phyloP scores from a whole-genome alignment of 2,113 vertebrate genomes.

The Clarias batrachus region DNA sequence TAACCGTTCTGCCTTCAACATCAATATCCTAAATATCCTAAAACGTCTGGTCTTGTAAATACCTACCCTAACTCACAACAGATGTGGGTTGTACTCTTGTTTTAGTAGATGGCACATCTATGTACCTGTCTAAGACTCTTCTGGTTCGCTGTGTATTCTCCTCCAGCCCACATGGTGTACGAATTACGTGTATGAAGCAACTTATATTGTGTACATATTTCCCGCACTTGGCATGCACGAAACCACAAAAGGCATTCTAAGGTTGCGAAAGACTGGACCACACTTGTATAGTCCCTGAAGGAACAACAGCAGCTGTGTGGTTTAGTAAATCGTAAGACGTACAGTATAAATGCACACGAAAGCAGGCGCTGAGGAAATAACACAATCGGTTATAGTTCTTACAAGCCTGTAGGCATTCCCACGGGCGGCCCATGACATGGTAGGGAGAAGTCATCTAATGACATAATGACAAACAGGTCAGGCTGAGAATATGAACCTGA shows the following conservation, averaged over 20 bases:
- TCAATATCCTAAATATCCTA: conserved; percentile 1
- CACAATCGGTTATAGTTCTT: not conserved
- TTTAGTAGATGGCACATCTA: conserved; percentile 28
- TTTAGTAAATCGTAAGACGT: conserved; percentile 33
- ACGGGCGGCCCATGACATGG: not conserved
- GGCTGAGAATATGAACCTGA: not conserved
- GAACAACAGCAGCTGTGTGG: conserved; percentile 29
- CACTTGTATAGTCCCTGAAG: conserved; percentile 31
- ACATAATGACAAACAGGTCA: conserved; percentile 15
- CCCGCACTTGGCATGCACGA: conserved; percentile 1
- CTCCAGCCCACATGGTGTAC: not conserved
- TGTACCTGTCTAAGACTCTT: conserved; percentile 13
- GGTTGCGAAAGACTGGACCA: conserved; percentile 29
- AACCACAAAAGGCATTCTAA: conserved; percentile 10
- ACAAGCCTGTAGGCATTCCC: not conserved
- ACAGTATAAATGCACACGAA: conserved; percentile 18
- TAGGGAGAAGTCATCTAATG: conserved; percentile 1
- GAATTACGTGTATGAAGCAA: conserved; percentile 23
- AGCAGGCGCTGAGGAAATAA: not conserved
- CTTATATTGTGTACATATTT: conserved; percentile 20
- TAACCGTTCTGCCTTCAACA: conserved; percentile 20
- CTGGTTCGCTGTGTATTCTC: not conserved
- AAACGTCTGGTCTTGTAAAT: conserved; percentile 24
- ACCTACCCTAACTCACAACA: conserved; percentile 29
- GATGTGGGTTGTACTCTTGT: conserved; percentile 30